These are phyloP conservation scores for Microctenopoma lineatum DNA, from an alignment of 2,797 vertebrate genomes.

Conservation along the genomic window DNA sequence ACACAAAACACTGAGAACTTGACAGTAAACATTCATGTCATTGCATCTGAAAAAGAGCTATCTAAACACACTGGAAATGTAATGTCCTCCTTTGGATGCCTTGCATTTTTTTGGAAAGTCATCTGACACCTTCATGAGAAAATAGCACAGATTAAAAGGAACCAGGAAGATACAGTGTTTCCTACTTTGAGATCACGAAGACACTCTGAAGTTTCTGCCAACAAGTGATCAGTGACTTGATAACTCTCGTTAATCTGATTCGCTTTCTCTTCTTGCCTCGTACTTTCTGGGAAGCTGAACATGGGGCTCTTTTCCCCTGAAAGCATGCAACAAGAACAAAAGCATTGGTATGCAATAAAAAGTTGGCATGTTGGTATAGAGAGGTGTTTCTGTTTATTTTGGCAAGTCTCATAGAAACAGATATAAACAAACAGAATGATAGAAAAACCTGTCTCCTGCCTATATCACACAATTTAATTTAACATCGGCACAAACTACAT, in stretches of 20 bases:
- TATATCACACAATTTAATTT: background rate
- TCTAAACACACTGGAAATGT: slow-evolving; percentile 9
- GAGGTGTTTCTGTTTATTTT: background rate
- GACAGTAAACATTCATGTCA: slow-evolving; percentile 42
- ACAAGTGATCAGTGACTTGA: slow-evolving; percentile 73
- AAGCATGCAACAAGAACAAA: slow-evolving; percentile 38
- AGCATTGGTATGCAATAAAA: slow-evolving; percentile 4
- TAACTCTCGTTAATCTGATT: slow-evolving; percentile 63
- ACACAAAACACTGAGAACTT: slow-evolving; percentile 61
- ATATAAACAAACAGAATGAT: background rate
- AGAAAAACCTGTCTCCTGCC: background rate
- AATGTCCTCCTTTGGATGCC: slow-evolving; percentile 18
- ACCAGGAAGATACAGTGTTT: slow-evolving; percentile 1
- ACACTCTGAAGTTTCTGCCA: slow-evolving; percentile 83
- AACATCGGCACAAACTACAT: too few relatives aligned
- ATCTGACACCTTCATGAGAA: slow-evolving; percentile 35
- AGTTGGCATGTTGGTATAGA: background rate
- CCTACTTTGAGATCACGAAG: slow-evolving; percentile 45
- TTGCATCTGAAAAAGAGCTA: slow-evolving; percentile 27
- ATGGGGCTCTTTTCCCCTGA: slow-evolving; percentile 68
- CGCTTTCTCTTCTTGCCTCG: slow-evolving; percentile 71
- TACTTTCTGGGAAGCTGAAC: slow-evolving; percentile 63
- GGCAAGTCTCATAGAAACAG: background rate
- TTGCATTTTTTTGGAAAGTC: slow-evolving; percentile 19
- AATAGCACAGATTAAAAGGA: slow-evolving; percentile 10